These are phyloP conservation scores for Cyprinodon brontotheroides DNA, from an alignment of 2,113 vertebrate genomes.

Conservation along the genomic window DNA sequence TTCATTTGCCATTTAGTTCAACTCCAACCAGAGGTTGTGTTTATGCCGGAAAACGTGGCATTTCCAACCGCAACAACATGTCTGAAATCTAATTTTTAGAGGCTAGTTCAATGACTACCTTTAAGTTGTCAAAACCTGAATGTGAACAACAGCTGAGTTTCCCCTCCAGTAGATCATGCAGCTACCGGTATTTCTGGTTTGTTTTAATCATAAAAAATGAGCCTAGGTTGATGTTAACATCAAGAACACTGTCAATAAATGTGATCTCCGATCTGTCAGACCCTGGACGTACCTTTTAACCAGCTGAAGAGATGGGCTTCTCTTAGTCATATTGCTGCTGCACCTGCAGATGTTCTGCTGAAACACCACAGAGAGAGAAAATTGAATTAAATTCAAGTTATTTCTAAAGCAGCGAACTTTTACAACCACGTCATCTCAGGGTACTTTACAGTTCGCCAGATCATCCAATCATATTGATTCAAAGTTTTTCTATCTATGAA, in stretches of 20 bases:
- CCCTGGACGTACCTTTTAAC: conserved; percentile 57
- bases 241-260: neutral
- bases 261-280: neutral
- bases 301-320: conserved; percentile 58
- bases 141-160: neutral
- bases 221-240: neutral
- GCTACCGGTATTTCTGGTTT: neutral
- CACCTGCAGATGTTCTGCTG: conserved; percentile 42
- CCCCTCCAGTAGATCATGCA: neutral
- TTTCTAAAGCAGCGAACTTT: too few relatives aligned
- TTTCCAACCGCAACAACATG: neutral
- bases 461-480: too few relatives aligned
- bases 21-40: neutral
- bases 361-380: neutral
- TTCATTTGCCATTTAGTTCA: neutral
- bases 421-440: too few relatives aligned
- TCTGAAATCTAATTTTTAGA: neutral
- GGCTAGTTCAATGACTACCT: neutral
- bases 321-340: conserved; percentile 65
- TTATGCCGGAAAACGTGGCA: too few relatives aligned
- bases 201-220: neutral
- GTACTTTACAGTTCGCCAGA: too few relatives aligned
- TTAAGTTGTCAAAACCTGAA: neutral
- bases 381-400: too few relatives aligned
- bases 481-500: too few relatives aligned